Evolutionary conservation across 2,797 vertebrate species (phyloP).

Genomic region (Poecile montanus): DNA sequence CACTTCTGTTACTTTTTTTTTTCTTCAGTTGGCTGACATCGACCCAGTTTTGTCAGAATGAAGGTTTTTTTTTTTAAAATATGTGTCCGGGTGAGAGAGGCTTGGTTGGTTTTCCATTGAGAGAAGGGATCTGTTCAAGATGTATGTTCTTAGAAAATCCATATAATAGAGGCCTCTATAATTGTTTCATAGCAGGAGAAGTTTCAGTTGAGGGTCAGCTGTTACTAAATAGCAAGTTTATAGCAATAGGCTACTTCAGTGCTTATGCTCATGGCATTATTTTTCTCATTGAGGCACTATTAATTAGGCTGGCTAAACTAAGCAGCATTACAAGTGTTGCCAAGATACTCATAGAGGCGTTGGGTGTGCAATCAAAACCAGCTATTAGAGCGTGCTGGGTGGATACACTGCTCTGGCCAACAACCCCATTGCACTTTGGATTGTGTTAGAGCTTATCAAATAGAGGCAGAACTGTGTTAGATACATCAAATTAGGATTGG

Average conservation of each 20-base stretch:
- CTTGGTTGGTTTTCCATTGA: background rate
- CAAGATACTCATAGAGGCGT: background rate
- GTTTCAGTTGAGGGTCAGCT: background rate
- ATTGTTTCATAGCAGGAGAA: background rate
- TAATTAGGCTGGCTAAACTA: conserved; percentile 52
- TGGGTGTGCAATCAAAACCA: conserved; percentile 11
- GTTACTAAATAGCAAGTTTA: background rate
- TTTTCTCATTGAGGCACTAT: conserved; percentile 24
- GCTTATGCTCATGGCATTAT: background rate
- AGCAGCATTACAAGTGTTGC: conserved; percentile 27
- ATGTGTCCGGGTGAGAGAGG: background rate
- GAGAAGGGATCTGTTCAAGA: background rate
- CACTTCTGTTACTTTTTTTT: background rate
- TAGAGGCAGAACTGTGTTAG: background rate
- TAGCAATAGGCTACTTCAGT: background rate
- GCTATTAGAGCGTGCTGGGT: background rate
- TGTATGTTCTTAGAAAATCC: background rate
- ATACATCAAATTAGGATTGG: background rate
- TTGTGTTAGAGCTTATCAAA: background rate
- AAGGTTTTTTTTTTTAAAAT: background rate
- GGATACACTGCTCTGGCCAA: background rate
- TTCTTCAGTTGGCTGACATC: background rate
- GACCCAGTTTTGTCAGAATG: background rate
- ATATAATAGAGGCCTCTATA: background rate
- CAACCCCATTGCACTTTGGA: background rate